phyloP scores from a whole-genome alignment of 2,797 vertebrate species.

The Lacerta agilis region DNA sequence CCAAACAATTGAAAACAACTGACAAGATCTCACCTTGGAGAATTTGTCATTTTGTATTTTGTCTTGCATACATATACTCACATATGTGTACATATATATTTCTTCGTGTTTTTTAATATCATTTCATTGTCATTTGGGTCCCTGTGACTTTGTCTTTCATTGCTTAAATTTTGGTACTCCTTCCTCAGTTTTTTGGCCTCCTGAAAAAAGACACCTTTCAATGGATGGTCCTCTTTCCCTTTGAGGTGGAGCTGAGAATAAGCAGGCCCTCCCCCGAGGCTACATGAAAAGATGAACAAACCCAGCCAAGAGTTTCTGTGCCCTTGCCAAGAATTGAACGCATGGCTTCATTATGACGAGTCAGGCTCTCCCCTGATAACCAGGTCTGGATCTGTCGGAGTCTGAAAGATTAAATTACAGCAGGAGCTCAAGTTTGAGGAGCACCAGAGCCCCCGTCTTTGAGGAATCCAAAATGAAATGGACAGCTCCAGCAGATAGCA shows the following conservation, averaged over 20 bases:
- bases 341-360: conserved; percentile 51
- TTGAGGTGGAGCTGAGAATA: conserved; percentile 56
- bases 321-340: conserved; percentile 59
- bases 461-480: neutral
- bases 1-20: too few species aligned
- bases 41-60: too few species aligned
- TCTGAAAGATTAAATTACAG: conserved; percentile 57
- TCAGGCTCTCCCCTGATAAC: conserved; percentile 40
- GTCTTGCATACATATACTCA: too few species aligned
- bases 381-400: conserved; percentile 47
- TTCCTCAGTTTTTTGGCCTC: neutral
- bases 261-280: conserved; percentile 54
- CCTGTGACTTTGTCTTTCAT: too few species aligned
- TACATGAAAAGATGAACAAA: conserved; percentile 66
- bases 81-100: too few species aligned
- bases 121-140: too few species aligned
- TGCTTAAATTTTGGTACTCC: too few species aligned
- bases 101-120: too few species aligned
- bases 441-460: conserved; percentile 29
- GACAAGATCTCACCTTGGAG: too few species aligned
- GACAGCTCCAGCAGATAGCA: neutral
- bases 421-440: conserved; percentile 36
- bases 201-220: neutral
- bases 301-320: conserved; percentile 52
- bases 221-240: conserved; percentile 21